Evolutionary conservation across 2,797 vertebrate genomes (phyloP).

Genomic region (Poeciliopsis infans): DNA sequence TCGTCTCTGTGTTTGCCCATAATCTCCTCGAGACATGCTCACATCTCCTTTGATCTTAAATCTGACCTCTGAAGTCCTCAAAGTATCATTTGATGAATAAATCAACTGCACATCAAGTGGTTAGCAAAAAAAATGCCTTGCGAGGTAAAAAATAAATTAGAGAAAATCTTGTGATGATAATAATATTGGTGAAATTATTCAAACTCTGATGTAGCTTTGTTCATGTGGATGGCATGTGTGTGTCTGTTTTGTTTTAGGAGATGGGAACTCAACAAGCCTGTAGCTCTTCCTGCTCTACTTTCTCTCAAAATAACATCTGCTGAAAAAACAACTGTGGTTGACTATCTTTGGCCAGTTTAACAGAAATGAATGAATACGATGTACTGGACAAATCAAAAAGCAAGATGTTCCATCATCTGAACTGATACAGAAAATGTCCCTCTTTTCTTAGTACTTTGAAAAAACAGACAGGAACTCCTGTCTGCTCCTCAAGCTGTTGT

Average conservation of each 20-base stretch:
- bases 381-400: constrained; percentile 15
- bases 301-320: constrained; percentile 37
- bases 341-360: constrained; percentile 35
- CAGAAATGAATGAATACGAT: constrained; percentile 12
- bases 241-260: constrained; percentile 34
- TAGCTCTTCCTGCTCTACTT: constrained; percentile 71
- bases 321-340: constrained; percentile 44
- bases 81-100: background rate
- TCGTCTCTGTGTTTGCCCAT: constrained; percentile 25
- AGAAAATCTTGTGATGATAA: background rate
- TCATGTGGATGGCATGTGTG: background rate
- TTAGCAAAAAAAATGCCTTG: background rate
- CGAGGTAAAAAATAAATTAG: background rate
- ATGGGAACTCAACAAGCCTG: constrained; percentile 52
- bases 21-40: constrained; percentile 14
- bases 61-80: constrained; percentile 23
- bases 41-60: constrained; percentile 36
- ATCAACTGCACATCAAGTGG: background rate
- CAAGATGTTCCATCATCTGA: background rate
- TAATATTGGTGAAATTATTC: constrained; percentile 10
- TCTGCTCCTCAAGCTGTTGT: background rate
- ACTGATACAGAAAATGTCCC: background rate
- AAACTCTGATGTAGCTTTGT: background rate
- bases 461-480: background rate
- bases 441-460: background rate